Conservation (phyloP, 2,888 invertebrate species). For the Idaea aversata region DNA sequence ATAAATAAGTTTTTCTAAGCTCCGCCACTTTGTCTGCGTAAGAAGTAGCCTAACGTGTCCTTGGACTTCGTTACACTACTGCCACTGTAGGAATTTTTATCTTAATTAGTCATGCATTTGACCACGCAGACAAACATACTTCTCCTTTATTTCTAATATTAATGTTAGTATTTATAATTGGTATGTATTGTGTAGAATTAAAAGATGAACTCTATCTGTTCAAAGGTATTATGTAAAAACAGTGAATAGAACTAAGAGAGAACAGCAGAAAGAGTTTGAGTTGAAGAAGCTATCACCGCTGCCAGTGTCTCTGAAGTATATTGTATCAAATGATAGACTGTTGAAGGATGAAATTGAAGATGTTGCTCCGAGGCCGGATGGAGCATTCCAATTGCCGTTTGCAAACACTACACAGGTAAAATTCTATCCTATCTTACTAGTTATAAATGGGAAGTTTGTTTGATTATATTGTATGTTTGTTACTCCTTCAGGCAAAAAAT, state of each 20-base stretch:
- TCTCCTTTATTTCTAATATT: not conserved
- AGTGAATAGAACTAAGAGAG: slow-evolving; percentile 48
- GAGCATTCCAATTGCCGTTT: slow-evolving; percentile 64
- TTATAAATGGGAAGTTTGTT: no score
- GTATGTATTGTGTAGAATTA: not conserved
- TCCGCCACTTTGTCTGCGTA: no score
- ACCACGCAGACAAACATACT: not conserved
- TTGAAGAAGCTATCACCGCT: slow-evolving; percentile 60
- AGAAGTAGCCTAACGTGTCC: no score
- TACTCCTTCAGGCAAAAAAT: no score
- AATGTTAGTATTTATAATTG: not conserved
- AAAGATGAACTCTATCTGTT: not conserved
- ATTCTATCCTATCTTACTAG: not conserved
- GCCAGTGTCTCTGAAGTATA: slow-evolving; percentile 78
- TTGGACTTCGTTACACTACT: no score
- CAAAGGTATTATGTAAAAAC: slow-evolving; percentile 54
- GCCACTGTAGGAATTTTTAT: not conserved
- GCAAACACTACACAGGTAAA: slow-evolving; percentile 9
- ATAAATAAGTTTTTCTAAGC: no score
- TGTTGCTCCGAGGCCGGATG: slow-evolving; percentile 31
- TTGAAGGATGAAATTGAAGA: slow-evolving; percentile 38
- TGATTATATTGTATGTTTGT: no score
- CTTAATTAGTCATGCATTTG: not conserved
- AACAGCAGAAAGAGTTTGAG: slow-evolving; percentile 34
- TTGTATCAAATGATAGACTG: slow-evolving; percentile 55